Evolutionary conservation across 2,797 vertebrate genomes (phyloP).

Genomic region (Scleropages formosus): DNA sequence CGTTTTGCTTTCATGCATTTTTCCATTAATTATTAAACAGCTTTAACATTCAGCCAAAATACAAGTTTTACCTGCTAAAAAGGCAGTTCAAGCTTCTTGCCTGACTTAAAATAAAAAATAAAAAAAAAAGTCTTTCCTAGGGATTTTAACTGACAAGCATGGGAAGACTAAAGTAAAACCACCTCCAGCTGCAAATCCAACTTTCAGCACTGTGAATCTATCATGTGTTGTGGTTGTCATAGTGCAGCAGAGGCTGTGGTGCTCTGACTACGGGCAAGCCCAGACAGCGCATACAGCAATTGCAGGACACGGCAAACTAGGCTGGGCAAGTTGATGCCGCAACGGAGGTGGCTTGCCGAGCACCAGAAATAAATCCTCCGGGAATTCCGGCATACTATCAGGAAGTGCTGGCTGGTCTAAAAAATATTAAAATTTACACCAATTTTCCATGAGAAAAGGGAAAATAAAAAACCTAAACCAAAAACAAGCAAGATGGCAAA

Average conservation of each 20-base stretch:
- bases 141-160: too few species aligned
- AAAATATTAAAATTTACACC: neutral
- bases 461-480: neutral
- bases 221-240: neutral
- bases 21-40: too few species aligned
- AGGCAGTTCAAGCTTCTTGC: neutral
- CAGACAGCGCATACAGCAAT: neutral
- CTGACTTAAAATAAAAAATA: neutral
- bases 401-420: neutral
- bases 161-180: neutral
- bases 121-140: too few species aligned
- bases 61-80: too few species aligned
- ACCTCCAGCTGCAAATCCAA: neutral
- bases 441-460: neutral
- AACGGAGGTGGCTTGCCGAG: neutral
- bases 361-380: neutral
- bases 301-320: neutral
- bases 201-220: neutral
- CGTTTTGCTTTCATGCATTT: neutral
- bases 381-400: neutral
- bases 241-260: neutral
- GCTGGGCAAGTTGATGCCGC: neutral
- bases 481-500: neutral
- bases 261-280: slow-evolving; percentile 9
- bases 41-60: too few species aligned